Conservation (phyloP, 2,113 vertebrate species). For the Neolamprologus caudopunctatus region DNA sequence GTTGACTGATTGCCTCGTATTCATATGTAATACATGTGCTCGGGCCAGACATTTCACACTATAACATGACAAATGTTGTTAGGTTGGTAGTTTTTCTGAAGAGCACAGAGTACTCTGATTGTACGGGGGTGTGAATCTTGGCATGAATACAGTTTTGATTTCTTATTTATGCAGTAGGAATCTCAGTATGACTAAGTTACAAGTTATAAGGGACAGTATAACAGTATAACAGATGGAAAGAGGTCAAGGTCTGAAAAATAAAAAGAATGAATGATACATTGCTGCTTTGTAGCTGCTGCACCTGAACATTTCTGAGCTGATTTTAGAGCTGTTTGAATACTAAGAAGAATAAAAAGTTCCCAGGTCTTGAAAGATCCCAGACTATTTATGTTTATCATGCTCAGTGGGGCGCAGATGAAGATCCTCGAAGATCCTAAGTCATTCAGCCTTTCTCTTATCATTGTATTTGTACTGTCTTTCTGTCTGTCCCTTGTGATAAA, state of each 20-base stretch:
- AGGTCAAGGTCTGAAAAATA: background rate
- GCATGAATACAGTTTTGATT: background rate
- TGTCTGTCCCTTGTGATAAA: background rate
- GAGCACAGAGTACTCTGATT: background rate
- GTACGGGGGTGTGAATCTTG: background rate
- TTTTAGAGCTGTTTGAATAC: background rate
- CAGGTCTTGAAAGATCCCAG: background rate
- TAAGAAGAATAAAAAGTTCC: background rate
- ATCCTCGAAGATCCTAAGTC: background rate
- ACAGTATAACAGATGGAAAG: background rate
- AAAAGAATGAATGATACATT: background rate
- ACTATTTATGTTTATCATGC: background rate
- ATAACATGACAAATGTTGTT: conserved; percentile 9
- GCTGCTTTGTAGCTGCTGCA: background rate
- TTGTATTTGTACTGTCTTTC: background rate
- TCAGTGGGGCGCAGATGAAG: background rate
- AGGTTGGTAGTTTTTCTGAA: background rate
- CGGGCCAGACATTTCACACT: background rate
- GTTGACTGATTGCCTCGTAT: conserved; percentile 32
- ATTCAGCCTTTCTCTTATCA: background rate
- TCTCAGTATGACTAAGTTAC: background rate
- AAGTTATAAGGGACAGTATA: background rate
- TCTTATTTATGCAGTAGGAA: conserved; percentile 15
- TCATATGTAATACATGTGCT: conserved; percentile 11
- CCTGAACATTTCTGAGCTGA: background rate